Percentiles rank a stretch among this genome's conserved stretches.
These are phyloP conservation scores for Iphiclides podalirius DNA, from an alignment of 2,888 invertebrate genomes.

Conservation along the genomic window DNA sequence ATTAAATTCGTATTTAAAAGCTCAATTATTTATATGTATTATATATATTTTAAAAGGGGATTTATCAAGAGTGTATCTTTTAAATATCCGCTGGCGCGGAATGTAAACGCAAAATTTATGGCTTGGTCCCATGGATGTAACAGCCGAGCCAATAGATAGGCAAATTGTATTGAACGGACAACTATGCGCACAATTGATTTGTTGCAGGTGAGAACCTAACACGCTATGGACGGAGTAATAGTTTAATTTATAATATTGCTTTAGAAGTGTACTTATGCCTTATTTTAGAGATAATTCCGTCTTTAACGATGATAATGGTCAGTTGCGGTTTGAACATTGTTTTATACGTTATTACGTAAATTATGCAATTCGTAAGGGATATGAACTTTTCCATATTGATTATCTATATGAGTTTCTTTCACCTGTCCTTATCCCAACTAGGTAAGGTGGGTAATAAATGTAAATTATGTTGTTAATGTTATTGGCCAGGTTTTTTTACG, in stretches of 20 bases:
- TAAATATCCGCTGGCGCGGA: not conserved
- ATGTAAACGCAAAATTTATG: conserved; percentile 33
- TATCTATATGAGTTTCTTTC: no score
- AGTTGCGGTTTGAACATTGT: not conserved
- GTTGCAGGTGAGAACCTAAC: conserved; percentile 29
- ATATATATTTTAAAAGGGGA: no score
- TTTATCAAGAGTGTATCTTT: not conserved
- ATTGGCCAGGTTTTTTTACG: no score
- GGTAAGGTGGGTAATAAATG: no score
- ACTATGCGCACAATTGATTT: conserved; percentile 39
- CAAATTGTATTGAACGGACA: conserved; percentile 44
- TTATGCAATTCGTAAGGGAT: no score
- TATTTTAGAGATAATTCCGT: not conserved
- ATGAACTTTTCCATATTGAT: no score
- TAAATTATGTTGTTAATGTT: no score
- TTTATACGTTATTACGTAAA: no score
- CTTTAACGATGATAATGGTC: not conserved
- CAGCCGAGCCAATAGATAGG: conserved; percentile 26
- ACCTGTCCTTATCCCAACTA: no score
- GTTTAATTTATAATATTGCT: conserved; percentile 17
- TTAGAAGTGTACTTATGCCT: conserved; percentile 9
- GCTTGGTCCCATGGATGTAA: not conserved
- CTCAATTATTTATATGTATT: no score
- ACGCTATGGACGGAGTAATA: conserved; percentile 18
- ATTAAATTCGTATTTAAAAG: no score